Conservation (phyloP, 1,140 invertebrate genomes). For the Lerema accius region DNA sequence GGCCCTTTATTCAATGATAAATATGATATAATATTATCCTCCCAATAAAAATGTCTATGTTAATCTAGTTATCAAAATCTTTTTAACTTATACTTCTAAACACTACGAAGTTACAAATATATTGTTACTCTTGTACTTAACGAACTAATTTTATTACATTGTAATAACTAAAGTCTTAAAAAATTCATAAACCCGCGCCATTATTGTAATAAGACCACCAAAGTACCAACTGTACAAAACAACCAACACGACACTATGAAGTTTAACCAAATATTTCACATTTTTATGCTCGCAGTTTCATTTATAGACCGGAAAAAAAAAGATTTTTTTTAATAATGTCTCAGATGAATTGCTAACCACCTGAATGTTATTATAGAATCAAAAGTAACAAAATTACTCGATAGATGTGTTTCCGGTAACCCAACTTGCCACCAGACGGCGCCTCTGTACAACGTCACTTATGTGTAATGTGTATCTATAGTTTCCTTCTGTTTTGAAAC, state of each 20-base stretch:
- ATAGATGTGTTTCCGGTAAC: conserved; percentile 59
- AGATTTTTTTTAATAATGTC: not conserved
- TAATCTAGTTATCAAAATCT: too few relatives aligned
- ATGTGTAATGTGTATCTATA: conserved; percentile 78
- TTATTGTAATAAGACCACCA: conserved; percentile 13
- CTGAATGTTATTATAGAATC: not conserved
- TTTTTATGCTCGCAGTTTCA: conserved; percentile 12
- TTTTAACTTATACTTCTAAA: too few relatives aligned
- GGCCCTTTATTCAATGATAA: too few relatives aligned
- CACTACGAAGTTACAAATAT: too few relatives aligned
- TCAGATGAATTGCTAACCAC: too few relatives aligned
- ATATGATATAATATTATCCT: too few relatives aligned
- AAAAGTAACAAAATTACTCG: conserved; percentile 45
- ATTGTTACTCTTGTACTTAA: too few relatives aligned
- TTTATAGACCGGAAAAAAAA: conserved; percentile 1
- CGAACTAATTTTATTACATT: too few relatives aligned
- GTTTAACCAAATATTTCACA: not conserved
- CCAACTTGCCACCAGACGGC: conserved; percentile 66
- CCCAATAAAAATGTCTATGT: too few relatives aligned
- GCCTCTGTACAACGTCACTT: conserved; percentile 76
- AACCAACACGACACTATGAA: conserved; percentile 23
- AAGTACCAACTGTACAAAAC: conserved; percentile 12
- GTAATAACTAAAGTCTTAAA: not conserved
- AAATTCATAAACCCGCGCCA: conserved; percentile 29
- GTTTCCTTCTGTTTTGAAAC: conserved; percentile 83